A percentile compares a stretch with the other conserved stretches of the same genome.
phyloP scores from a whole-genome alignment of 2,797 vertebrate species.

The Euthynnus affinis region DNA sequence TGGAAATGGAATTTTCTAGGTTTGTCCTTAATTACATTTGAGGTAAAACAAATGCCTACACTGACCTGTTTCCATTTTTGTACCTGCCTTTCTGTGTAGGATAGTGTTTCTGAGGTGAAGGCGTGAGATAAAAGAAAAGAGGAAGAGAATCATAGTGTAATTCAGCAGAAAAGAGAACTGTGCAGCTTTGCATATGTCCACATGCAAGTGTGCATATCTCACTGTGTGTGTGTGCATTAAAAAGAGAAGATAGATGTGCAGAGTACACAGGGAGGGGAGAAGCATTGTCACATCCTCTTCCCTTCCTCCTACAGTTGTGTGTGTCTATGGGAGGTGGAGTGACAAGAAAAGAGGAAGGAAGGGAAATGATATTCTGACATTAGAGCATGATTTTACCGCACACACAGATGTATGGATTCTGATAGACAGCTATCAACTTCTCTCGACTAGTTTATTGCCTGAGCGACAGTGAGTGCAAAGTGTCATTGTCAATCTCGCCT shows the following conservation, averaged over 20 bases:
- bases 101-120: slow-evolving; percentile 7
- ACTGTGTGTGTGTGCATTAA: slow-evolving; percentile 32
- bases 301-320: slow-evolving; percentile 64
- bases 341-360: slow-evolving; percentile 72
- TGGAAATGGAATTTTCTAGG: not conserved
- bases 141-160: slow-evolving; percentile 60
- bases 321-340: slow-evolving; percentile 31
- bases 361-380: slow-evolving; percentile 53
- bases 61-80: slow-evolving; percentile 3
- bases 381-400: slow-evolving; percentile 40
- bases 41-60: not conserved
- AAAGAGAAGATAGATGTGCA: slow-evolving; percentile 43
- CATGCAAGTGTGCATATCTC: slow-evolving; percentile 5
- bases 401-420: slow-evolving; percentile 32
- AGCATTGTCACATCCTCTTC: slow-evolving; percentile 51
- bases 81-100: not conserved
- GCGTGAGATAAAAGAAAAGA: slow-evolving; percentile 52
- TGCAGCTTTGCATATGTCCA: not conserved
- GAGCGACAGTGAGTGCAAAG: slow-evolving; percentile 46
- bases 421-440: slow-evolving; percentile 46
- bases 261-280: slow-evolving; percentile 48
- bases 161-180: slow-evolving; percentile 59
- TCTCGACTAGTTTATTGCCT: slow-evolving; percentile 20
- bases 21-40: not conserved
- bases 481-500: slow-evolving; percentile 55